Conservation (phyloP, 2,797 vertebrate species). For the Rhincodon typus region DNA sequence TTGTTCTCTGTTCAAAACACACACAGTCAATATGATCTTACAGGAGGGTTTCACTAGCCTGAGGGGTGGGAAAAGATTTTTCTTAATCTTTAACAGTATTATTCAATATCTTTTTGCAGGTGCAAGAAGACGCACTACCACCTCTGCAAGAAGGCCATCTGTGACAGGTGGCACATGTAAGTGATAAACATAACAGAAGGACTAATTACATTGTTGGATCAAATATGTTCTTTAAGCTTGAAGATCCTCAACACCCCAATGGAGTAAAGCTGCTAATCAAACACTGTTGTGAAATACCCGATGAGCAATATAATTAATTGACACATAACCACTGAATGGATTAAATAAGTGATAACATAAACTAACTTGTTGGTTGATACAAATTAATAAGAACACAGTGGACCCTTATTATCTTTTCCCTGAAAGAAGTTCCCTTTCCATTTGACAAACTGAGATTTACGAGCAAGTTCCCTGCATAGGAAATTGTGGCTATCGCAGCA, state of each 20-base stretch:
- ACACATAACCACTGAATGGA: too few relatives aligned
- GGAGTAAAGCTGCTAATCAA: background rate
- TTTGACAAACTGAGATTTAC: background rate
- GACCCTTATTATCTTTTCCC: background rate
- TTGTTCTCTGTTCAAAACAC: too few relatives aligned
- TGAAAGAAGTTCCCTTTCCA: background rate
- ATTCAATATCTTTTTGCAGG: background rate
- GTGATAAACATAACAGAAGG: background rate
- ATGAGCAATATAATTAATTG: background rate
- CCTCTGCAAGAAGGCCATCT: background rate
- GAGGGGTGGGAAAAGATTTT: background rate
- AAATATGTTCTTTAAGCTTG: background rate
- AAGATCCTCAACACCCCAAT: background rate
- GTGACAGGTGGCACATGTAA: background rate
- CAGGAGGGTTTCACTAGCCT: background rate
- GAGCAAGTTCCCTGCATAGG: background rate
- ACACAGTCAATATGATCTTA: background rate
- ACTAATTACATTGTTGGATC: background rate
- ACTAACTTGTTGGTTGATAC: too few relatives aligned
- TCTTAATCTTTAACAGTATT: background rate
- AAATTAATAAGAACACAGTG: background rate
- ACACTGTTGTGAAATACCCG: background rate
- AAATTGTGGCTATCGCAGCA: background rate
- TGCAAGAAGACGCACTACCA: background rate
- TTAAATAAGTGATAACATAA: too few relatives aligned